These are phyloP conservation scores for Nilaparvata lugens DNA, from an alignment of 1,140 invertebrate species.

Conservation along the genomic window DNA sequence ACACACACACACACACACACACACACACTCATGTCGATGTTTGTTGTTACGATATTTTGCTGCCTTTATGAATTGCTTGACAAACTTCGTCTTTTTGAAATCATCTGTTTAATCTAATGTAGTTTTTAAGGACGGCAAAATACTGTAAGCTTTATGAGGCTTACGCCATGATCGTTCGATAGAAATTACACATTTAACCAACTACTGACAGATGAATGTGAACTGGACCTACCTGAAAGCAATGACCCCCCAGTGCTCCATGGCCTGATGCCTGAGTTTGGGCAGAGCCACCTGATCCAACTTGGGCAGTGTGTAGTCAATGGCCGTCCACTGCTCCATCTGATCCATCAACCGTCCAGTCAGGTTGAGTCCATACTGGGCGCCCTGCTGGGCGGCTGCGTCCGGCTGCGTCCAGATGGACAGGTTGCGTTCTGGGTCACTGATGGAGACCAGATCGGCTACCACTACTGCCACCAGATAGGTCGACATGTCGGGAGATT, in stretches of 20 bases:
- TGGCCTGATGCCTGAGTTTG: slow-evolving; percentile 53
- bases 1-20: too few relatives aligned
- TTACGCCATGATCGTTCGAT: too few relatives aligned
- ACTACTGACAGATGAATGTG: too few relatives aligned
- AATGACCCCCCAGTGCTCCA: neutral
- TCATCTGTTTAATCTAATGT: too few relatives aligned
- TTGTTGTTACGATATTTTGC: too few relatives aligned
- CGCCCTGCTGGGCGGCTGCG: neutral
- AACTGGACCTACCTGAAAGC: neutral
- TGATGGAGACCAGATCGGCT: slow-evolving; percentile 44
- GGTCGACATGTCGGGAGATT: slow-evolving; percentile 62
- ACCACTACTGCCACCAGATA: slow-evolving; percentile 63
- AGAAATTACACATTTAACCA: neutral
- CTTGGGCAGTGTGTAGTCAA: slow-evolving; percentile 41
- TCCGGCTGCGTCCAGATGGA: slow-evolving; percentile 13
- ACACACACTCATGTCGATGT: too few relatives aligned
- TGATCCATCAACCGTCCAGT: neutral
- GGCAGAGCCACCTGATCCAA: slow-evolving; percentile 62
- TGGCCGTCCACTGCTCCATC: slow-evolving; percentile 37
- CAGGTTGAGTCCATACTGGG: neutral
- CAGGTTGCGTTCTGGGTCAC: neutral
- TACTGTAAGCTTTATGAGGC: too few relatives aligned
- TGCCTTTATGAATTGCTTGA: too few relatives aligned
- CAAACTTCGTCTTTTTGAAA: too few relatives aligned
- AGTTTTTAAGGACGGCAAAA: too few relatives aligned